Conservation (phyloP, 2,888 invertebrate genomes). For the Sarcophaga carnaria region DNA sequence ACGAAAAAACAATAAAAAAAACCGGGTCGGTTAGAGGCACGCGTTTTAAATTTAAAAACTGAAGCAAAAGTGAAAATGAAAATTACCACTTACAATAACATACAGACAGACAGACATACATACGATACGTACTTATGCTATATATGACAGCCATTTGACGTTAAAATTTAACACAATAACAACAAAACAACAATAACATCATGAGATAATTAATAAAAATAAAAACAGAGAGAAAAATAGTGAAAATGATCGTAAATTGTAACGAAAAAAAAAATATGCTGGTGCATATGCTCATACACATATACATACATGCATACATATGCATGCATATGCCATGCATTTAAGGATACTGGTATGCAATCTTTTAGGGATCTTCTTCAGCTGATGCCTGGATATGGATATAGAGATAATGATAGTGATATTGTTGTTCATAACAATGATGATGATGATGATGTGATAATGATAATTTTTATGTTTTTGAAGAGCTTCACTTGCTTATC, state of each 20-base stretch:
- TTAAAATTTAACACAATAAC: not conserved
- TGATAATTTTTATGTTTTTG: slow-evolving; percentile 34
- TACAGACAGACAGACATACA: not conserved
- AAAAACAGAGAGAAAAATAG: slow-evolving; percentile 18
- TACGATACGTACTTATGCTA: too few relatives aligned
- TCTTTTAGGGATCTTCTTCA: not conserved
- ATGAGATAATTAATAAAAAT: not conserved
- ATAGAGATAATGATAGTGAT: not conserved
- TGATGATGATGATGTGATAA: slow-evolving; percentile 54
- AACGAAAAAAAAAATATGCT: slow-evolving; percentile 15
- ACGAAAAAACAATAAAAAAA: slow-evolving; percentile 51
- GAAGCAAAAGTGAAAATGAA: slow-evolving; percentile 34
- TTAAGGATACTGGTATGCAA: not conserved
- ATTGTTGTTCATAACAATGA: too few relatives aligned
- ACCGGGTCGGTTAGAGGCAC: slow-evolving; percentile 37
- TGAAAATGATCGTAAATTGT: slow-evolving; percentile 49
- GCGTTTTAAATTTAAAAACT: slow-evolving; percentile 46
- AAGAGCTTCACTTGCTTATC: slow-evolving; percentile 11
- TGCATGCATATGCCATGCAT: not conserved
- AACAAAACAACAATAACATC: slow-evolving; percentile 11
- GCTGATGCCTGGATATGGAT: not conserved
- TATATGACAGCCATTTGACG: slow-evolving; percentile 60
- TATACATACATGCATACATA: accelerated
- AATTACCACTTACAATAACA: slow-evolving; percentile 40
- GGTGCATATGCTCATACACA: not conserved